Evolutionary conservation across 2,888 invertebrate species (phyloP).

Genomic region (Ornithoptera alexandrae): DNA sequence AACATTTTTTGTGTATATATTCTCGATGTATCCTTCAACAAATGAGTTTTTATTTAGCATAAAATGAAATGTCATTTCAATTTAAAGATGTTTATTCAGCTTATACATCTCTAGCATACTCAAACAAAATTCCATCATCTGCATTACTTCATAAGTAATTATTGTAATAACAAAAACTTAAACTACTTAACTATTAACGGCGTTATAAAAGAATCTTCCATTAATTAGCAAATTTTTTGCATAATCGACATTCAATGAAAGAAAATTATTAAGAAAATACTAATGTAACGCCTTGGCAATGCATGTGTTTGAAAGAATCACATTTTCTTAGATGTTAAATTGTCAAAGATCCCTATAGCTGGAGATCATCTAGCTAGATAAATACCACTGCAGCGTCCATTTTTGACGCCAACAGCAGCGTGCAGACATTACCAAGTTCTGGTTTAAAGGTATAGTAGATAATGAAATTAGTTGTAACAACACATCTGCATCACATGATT

Average conservation of each 20-base stretch:
- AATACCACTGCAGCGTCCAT: too few species aligned
- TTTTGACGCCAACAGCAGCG: too few species aligned
- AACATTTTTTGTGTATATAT: too few species aligned
- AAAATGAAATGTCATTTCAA: neutral
- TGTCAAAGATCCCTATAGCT: too few species aligned
- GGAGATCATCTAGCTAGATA: too few species aligned
- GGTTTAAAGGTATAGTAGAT: too few species aligned
- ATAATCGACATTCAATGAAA: slow-evolving; percentile 8
- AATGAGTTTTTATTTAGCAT: too few species aligned
- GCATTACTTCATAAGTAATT: slow-evolving; percentile 69
- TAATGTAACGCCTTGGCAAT: neutral
- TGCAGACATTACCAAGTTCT: too few species aligned
- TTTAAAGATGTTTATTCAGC: slow-evolving; percentile 63
- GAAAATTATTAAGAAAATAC: neutral
- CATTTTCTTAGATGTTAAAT: too few species aligned
- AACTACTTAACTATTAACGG: slow-evolving; percentile 21
- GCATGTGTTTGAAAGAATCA: neutral
- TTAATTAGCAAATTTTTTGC: slow-evolving; percentile 8
- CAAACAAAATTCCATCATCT: slow-evolving; percentile 61
- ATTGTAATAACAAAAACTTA: slow-evolving; percentile 44
- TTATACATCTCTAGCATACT: slow-evolving; percentile 66
- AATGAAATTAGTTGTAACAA: too few species aligned
- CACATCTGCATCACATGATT: too few species aligned
- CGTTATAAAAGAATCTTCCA: slow-evolving; percentile 31
- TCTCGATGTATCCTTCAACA: too few species aligned